Evolutionary conservation across 2,113 vertebrate species (phyloP), one percentile per base, ranked within the genome.

Genomic region (Apodemus sylvaticus): DNA sequence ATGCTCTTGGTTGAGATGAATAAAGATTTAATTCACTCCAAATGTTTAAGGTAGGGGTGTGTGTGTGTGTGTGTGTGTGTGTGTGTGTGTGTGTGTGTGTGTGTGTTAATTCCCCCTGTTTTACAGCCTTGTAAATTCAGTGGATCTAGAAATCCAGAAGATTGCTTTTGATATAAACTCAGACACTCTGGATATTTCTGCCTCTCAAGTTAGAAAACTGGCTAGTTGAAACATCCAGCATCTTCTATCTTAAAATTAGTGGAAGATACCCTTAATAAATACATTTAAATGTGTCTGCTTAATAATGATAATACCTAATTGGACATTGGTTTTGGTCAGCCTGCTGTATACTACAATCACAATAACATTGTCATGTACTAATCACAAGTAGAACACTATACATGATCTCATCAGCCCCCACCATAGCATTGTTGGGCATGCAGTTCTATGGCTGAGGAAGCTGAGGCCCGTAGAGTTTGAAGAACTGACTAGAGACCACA

Each of bases 231-330:
- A 16, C 53, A 5, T 16, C 70, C 53, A 8, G 1, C 3, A 66
- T 29, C 82, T 82, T 94, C 60, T 7, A 92, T 58, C 26, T 94
- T 92, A 73, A 83, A 89, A 79, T 85, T 13, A 97, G 53, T 10
- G 39, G 73, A 86, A n/a, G 4, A 4, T 20, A 48, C 62, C 26
- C 53, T 95, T 89, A 78, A 89, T 45, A 85, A 93, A 76, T 53
- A 76, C 82, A 93, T 87, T 89, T 86, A 89, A 89, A 73, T 82
- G 68, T 85, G 31, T 71, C 85, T 92, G 17, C 73, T 88, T 96
- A 93, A 83, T 24, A 96, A 96, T 83, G 89, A 62, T 42, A 87
- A 29, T 48, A 73, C 5, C 26, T 5, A 31, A 29, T 42, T 42
- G 24, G 58, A 45, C n/a, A 17, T 29, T 62, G 39, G 4, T 64